A percentile compares a stretch with the other conserved stretches of the same genome.
These are phyloP conservation scores for Salminus brasiliensis DNA, from an alignment of 2,113 vertebrate genomes.

Conservation along the genomic window DNA sequence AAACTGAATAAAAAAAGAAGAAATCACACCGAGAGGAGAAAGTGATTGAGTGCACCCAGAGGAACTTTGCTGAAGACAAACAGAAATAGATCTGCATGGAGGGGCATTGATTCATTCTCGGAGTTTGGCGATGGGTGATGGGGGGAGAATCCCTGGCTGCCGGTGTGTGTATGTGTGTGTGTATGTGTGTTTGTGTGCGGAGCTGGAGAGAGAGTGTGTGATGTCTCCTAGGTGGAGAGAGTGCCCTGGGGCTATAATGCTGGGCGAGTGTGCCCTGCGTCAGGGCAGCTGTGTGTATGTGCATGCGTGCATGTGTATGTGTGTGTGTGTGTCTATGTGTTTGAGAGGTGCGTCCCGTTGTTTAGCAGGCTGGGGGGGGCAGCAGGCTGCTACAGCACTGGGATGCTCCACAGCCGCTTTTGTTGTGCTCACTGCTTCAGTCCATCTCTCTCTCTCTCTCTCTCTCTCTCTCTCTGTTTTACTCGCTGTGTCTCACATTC, in stretches of 20 bases:
- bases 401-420: constrained; percentile 68
- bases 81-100: constrained; percentile 55
- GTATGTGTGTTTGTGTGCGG: constrained; percentile 44
- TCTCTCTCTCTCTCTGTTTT: constrained; percentile 19
- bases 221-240: constrained; percentile 38
- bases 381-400: constrained; percentile 48
- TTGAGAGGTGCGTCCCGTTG: constrained; percentile 68
- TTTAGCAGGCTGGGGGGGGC: constrained; percentile 68
- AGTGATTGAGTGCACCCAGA: constrained; percentile 41
- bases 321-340: constrained; percentile 53
- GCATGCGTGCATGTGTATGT: constrained; percentile 42
- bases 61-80: constrained; percentile 58
- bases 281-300: constrained; percentile 40
- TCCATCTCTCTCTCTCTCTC: constrained; percentile 47
- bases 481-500: constrained; percentile 31
- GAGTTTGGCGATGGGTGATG: constrained; percentile 38
- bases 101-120: constrained; percentile 55
- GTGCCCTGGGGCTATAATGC: constrained; percentile 47
- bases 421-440: constrained; percentile 69
- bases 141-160: constrained; percentile 45
- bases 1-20: not conserved
- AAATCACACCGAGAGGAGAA: constrained; percentile 13
- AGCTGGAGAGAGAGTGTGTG: constrained; percentile 47
- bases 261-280: constrained; percentile 55
- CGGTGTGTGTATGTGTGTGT: constrained; percentile 25